A percentile compares a stretch with the other conserved stretches of the same genome.
These are phyloP conservation scores for Lycocerus yunnanus DNA, from an alignment of 2,888 invertebrate genomes.

Conservation along the genomic window DNA sequence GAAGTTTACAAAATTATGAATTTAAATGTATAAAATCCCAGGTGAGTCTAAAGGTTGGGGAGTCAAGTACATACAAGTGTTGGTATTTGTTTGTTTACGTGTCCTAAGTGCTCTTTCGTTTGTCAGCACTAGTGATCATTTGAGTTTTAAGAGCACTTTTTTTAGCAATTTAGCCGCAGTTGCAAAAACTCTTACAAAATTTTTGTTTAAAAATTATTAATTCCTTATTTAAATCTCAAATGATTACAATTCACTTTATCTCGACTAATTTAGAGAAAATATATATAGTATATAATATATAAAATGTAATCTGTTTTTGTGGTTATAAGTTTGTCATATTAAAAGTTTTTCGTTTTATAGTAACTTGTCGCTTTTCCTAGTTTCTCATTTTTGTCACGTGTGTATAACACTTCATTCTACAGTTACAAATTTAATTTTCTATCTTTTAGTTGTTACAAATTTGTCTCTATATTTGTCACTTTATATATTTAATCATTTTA, in stretches of 20 bases:
- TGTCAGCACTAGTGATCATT: not conserved
- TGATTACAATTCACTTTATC: not conserved
- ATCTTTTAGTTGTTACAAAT: not conserved
- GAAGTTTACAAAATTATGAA: not conserved
- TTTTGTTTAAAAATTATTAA: not conserved
- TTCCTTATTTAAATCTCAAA: not conserved
- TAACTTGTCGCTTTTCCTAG: not conserved
- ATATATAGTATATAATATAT: no score
- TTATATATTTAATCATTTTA: not conserved
- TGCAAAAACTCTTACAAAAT: not conserved
- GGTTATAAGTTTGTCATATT: not conserved
- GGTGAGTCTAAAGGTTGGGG: not conserved
- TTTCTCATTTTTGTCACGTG: not conserved
- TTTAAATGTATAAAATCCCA: not conserved
- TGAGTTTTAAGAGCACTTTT: not conserved
- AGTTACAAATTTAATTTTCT: not conserved
- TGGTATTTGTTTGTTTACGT: not conserved
- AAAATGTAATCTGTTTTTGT: not conserved
- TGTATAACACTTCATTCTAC: not conserved
- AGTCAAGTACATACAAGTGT: not conserved
- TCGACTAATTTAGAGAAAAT: not conserved
- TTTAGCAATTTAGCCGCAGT: not conserved
- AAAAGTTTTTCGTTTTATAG: not conserved
- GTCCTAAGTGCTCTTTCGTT: not conserved
- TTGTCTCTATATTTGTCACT: not conserved